phyloP scores from a whole-genome alignment of 2,888 invertebrate genomes.

The Thalpophila matura region DNA sequence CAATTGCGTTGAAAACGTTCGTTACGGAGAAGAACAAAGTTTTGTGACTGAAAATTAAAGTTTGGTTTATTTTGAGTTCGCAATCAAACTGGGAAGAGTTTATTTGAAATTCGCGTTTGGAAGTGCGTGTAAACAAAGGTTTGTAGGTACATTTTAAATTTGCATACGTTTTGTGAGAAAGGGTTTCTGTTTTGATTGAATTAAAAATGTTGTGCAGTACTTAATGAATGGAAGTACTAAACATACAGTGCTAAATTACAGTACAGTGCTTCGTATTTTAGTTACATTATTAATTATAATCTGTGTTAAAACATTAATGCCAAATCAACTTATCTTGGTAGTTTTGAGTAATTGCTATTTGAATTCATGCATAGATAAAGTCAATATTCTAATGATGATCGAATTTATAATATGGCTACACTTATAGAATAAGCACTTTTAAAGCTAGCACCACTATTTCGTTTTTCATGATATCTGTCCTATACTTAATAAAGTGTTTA shows the following conservation, averaged over 20 bases:
- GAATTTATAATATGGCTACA: too few relatives aligned
- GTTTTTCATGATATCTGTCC: too few relatives aligned
- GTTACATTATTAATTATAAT: too few relatives aligned
- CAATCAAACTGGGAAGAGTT: constrained; percentile 63
- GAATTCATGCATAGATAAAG: too few relatives aligned
- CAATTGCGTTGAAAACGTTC: constrained; percentile 60
- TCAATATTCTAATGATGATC: too few relatives aligned
- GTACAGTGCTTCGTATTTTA: too few relatives aligned
- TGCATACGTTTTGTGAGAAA: constrained; percentile 43
- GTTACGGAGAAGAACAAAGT: constrained; percentile 73
- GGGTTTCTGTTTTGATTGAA: constrained; percentile 38
- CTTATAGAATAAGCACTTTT: too few relatives aligned
- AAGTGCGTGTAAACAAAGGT: constrained; percentile 68
- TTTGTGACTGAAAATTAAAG: constrained; percentile 72
- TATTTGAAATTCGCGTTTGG: constrained; percentile 62
- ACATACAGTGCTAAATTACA: neutral
- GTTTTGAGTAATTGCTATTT: too few relatives aligned
- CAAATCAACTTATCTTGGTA: too few relatives aligned
- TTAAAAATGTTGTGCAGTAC: constrained; percentile 6
- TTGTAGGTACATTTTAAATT: constrained; percentile 56
- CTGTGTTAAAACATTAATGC: too few relatives aligned
- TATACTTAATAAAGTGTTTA: too few relatives aligned
- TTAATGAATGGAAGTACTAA: neutral
- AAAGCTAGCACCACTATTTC: too few relatives aligned
- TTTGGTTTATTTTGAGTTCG: constrained; percentile 68